Conservation (phyloP, 2,113 vertebrate genomes). For the Phalacrocorax pelagicus region DNA sequence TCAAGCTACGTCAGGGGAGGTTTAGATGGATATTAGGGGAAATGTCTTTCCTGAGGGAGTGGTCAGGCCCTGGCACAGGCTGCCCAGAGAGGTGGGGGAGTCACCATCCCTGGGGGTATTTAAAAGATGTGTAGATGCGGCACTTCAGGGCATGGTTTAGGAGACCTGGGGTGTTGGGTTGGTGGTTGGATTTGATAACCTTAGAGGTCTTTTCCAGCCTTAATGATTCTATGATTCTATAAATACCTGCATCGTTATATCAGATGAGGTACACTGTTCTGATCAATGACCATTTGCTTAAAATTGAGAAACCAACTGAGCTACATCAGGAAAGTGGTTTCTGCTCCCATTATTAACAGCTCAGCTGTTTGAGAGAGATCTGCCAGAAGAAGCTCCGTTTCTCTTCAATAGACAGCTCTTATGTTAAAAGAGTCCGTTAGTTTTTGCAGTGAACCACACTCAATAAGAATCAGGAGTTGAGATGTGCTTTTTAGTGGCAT, state of each 20-base stretch:
- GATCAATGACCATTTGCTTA: background rate
- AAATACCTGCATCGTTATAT: background rate
- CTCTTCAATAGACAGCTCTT: background rate
- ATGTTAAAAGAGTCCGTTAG: background rate
- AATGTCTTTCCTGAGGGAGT: background rate
- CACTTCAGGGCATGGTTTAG: too few species aligned
- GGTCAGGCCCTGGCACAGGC: background rate
- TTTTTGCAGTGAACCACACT: background rate
- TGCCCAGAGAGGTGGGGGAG: background rate
- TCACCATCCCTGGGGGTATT: background rate
- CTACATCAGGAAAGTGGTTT: background rate
- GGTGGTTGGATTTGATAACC: too few species aligned
- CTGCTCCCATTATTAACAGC: background rate
- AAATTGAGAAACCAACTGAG: background rate
- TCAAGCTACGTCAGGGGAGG: too few species aligned
- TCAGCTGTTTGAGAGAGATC: background rate
- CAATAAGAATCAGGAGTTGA: background rate
- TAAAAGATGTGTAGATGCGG: too few species aligned
- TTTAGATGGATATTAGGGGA: too few species aligned
- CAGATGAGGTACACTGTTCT: background rate
- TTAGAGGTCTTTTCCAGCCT: too few species aligned
- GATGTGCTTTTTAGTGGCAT: background rate
- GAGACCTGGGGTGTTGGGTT: too few species aligned
- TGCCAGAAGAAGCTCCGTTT: background rate
- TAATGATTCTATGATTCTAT: too few species aligned